Evolutionary conservation across 2,113 vertebrate species (phyloP).

Genomic region (Cyanoderma ruficeps): DNA sequence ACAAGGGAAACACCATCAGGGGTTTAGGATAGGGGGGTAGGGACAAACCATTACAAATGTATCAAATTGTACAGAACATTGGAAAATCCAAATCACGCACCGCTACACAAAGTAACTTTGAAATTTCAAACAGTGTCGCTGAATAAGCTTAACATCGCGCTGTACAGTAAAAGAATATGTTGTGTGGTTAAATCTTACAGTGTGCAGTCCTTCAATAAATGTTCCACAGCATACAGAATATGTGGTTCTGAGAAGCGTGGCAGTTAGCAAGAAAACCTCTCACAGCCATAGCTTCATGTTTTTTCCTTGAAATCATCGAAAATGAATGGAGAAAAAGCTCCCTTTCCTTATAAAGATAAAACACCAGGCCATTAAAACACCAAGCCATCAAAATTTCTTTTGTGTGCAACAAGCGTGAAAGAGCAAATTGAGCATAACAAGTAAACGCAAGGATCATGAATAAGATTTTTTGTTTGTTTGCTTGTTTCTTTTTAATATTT

Average conservation of each 20-base stretch:
- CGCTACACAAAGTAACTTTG: background rate
- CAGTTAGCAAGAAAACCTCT: background rate
- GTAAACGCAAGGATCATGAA: constrained; percentile 3
- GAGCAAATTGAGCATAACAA: constrained; percentile 29
- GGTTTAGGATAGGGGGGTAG: too few species aligned
- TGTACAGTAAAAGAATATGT: background rate
- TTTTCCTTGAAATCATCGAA: background rate
- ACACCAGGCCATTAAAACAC: background rate
- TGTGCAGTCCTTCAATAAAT: background rate
- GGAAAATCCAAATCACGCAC: too few species aligned
- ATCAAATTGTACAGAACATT: too few species aligned
- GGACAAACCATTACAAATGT: too few species aligned
- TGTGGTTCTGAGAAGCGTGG: background rate
- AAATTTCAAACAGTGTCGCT: background rate
- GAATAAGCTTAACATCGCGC: background rate
- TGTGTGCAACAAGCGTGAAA: background rate
- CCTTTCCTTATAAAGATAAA: background rate
- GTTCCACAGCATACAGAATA: background rate
- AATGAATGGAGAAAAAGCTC: background rate
- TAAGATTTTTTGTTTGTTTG: constrained; percentile 2
- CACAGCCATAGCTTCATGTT: background rate
- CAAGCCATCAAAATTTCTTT: background rate
- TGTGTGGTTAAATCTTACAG: background rate
- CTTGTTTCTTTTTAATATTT: constrained; percentile 19
- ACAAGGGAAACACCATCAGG: too few species aligned